Percentiles rank a stretch among this genome's conserved stretches.
Conservation (phyloP, 2,113 vertebrate genomes). For the Tragelaphus strepsiceros region DNA sequence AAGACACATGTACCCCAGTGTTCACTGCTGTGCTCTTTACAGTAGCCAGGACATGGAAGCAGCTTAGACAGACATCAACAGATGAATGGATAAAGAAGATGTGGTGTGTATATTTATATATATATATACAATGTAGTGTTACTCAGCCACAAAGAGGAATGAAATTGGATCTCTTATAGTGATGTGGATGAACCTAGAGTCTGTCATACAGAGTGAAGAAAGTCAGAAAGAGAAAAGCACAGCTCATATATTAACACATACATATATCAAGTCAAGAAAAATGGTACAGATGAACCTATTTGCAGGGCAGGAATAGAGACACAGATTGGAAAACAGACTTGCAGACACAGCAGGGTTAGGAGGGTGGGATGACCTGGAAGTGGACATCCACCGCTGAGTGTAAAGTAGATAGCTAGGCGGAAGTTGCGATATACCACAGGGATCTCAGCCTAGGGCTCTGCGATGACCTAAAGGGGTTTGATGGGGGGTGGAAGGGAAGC, state of each 20-base stretch:
- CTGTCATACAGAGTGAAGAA: neutral
- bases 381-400: accelerated
- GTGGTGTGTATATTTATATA: accelerated
- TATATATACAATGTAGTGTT: neutral
- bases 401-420: accelerated
- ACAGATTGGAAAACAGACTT: neutral
- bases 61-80: neutral
- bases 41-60: neutral
- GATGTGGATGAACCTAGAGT: neutral
- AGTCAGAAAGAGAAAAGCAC: neutral
- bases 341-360: neutral
- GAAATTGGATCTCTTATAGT: neutral
- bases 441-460: neutral
- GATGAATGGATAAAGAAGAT: neutral
- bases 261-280: neutral
- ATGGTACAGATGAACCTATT: neutral
- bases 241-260: neutral
- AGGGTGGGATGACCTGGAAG: neutral
- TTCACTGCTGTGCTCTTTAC: neutral
- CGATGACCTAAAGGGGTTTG: neutral
- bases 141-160: neutral
- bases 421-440: neutral
- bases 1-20: neutral
- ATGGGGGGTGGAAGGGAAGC: neutral
- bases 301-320: neutral